These are phyloP conservation scores for Erebia palarica DNA, from an alignment of 2,888 invertebrate species.

Conservation along the genomic window DNA sequence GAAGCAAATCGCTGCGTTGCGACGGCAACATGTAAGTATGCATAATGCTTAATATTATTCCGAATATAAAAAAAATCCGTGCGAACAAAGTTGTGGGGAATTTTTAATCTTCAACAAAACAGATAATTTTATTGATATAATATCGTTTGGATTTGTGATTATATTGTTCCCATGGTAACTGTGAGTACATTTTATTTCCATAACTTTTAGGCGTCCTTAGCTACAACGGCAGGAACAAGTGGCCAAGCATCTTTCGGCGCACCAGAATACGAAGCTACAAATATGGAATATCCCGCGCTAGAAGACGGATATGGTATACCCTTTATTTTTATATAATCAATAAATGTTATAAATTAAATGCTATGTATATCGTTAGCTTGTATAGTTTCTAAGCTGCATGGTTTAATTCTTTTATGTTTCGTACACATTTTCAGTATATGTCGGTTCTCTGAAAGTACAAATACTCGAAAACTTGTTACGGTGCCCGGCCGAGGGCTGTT, in stretches of 20 bases:
- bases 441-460: conserved; percentile 84
- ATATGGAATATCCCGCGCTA: conserved; percentile 48
- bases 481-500: conserved; percentile 92
- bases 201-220: conserved; percentile 5
- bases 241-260: conserved; percentile 18
- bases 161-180: background rate
- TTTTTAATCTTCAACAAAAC: background rate
- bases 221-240: conserved; percentile 22
- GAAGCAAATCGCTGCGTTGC: conserved; percentile 25
- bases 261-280: conserved; percentile 4
- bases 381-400: conserved; percentile 7
- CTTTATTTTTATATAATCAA: background rate
- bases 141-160: background rate
- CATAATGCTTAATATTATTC: background rate
- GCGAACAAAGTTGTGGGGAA: too few relatives aligned
- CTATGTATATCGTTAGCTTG: conserved; percentile 2
- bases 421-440: conserved; percentile 67
- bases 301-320: conserved; percentile 72
- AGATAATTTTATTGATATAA: conserved; percentile 10
- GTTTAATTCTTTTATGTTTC: conserved; percentile 16
- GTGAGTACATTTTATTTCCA: background rate
- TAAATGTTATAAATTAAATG: background rate
- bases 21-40: conserved; percentile 7
- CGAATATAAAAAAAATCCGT: too few relatives aligned
- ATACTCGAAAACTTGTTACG: conserved; percentile 86